Evolutionary conservation across 1,140 invertebrate genomes (phyloP).

Genomic region (Plectus sambesii): DNA sequence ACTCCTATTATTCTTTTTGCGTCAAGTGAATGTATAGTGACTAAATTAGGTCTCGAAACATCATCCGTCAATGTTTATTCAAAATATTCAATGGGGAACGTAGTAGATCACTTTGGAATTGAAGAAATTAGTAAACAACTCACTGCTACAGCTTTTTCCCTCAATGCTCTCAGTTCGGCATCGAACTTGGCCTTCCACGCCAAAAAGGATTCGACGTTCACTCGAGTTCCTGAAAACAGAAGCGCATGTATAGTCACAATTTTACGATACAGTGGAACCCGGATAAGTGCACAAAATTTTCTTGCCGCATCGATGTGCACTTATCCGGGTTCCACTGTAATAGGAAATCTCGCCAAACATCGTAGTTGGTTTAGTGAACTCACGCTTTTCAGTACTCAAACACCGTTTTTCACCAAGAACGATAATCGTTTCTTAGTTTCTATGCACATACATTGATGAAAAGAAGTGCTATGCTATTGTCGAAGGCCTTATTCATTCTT

Average conservation of each 20-base stretch:
- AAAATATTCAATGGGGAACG: not conserved
- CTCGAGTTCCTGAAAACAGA: constrained; percentile 77
- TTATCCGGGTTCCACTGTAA: too few species aligned
- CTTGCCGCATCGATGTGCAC: too few species aligned
- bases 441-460: too few species aligned
- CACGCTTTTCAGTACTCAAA: too few species aligned
- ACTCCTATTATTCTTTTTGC: constrained; percentile 1
- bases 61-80: not conserved
- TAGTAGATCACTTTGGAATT: constrained; percentile 5
- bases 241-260: constrained; percentile 10
- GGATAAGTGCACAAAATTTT: too few species aligned
- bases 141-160: constrained; percentile 39
- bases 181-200: constrained; percentile 89
- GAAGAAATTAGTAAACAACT: constrained; percentile 3
- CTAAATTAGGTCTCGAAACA: constrained; percentile 4
- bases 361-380: too few species aligned
- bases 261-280: too few species aligned
- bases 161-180: constrained; percentile 67
- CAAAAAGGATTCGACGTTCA: constrained; percentile 88
- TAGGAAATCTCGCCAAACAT: too few species aligned
- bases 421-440: too few species aligned
- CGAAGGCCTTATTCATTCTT: too few species aligned
- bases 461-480: too few species aligned
- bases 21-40: not conserved
- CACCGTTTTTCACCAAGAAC: too few species aligned